Base-by-base conservation (phyloP, 1,140 invertebrate species). In the Zaprionus nigranus region DNA sequence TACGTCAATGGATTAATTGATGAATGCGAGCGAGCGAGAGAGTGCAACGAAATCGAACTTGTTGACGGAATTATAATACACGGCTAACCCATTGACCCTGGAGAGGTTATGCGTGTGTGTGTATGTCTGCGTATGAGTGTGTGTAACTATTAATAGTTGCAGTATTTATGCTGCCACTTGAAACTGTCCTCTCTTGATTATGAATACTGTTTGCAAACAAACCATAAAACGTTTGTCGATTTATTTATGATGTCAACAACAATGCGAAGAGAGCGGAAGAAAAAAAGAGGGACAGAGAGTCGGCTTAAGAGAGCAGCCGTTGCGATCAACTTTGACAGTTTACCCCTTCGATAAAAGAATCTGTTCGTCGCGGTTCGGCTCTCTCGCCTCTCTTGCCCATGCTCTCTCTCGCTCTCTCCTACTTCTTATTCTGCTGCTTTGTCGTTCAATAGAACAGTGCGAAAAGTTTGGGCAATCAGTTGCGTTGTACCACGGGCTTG, bases 1-100 rank as follows among this genome's bases (percentile, higher is more conserved):
- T 82, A 73, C 83, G 83, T 87, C 83, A 88, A 78, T 83, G 70
- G 34, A 66, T 73, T 75, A 77, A 81, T 88, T 83, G 77, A 87
- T 87, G 70, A 80, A 83, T 58, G 63, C 24, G 34, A 49, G 20
- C 7, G n/a, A 46, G 20, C 57, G 28, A 17, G 43, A 56, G 51
- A 56, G 43, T 58, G 69, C 59, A 67, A 51, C 43, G 58, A 72
- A 66, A 72, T 64, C 69, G 46, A 69, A 86, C 79, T 77, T 80
- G 84, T 78, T 83, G 73, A 72, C 76, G 65, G 24, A 53, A 77
- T 79, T 74, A 36, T 24, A 56, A 46, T 20, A 38, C 57, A 36
- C 57, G 17, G 28, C 24, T 77, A 60, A 72, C 67, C 36, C 63
- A 60, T 58, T 75, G 60, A 60, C 60, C 64, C 57, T 61, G 49